Evolutionary conservation across 2,113 vertebrate genomes (phyloP).

Genomic region (Melanotaenia duboulayi): DNA sequence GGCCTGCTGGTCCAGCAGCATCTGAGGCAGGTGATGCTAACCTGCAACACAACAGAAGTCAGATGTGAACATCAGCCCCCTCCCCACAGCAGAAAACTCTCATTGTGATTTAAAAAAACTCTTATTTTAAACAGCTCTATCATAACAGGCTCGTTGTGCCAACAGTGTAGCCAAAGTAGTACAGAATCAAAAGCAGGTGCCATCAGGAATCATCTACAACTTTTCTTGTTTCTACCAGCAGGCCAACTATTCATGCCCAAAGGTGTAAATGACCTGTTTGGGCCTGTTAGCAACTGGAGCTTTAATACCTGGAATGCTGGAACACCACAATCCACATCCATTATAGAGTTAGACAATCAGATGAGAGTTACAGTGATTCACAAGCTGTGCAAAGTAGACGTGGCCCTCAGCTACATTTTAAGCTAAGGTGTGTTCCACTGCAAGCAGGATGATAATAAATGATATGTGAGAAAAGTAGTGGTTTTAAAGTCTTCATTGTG

Average conservation of each 20-base stretch:
- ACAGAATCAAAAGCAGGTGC: neutral
- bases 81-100: neutral
- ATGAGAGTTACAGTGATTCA: slow-evolving; percentile 1
- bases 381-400: neutral
- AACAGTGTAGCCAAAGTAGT: neutral
- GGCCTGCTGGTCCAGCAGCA: slow-evolving; percentile 40
- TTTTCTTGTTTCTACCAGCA: slow-evolving; percentile 18
- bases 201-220: neutral
- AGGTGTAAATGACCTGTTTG: slow-evolving; percentile 46
- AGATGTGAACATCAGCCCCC: slow-evolving; percentile 1
- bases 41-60: slow-evolving; percentile 14
- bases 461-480: neutral
- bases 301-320: slow-evolving; percentile 54
- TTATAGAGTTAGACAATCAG: neutral
- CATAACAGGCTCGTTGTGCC: neutral
- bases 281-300: slow-evolving; percentile 44
- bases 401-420: slow-evolving; percentile 17
- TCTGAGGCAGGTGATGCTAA: slow-evolving; percentile 13
- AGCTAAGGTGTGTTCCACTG: neutral
- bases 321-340: slow-evolving; percentile 12
- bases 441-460: neutral
- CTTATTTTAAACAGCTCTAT: neutral
- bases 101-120: neutral
- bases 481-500: neutral
- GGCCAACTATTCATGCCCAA: slow-evolving; percentile 34